phyloP scores from a whole-genome alignment of 2,888 invertebrate species.

The Cantharis lateralis region DNA sequence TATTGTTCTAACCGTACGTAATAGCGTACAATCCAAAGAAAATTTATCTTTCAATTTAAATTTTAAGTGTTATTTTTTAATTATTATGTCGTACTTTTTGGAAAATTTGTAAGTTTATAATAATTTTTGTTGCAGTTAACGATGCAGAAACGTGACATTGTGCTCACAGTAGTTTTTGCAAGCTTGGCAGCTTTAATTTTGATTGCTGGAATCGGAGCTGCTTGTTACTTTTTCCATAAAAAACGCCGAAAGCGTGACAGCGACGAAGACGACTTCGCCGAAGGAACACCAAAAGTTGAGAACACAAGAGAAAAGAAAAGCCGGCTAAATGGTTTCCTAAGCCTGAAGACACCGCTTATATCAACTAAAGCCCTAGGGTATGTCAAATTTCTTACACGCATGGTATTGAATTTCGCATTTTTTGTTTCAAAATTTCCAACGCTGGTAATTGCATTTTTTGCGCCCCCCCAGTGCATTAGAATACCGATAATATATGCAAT shows the following conservation, averaged over 20 bases:
- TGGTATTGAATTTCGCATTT: neutral
- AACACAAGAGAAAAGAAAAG: conserved; percentile 59
- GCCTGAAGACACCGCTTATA: conserved; percentile 73
- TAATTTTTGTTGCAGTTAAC: conserved; percentile 57
- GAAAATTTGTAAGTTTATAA: neutral
- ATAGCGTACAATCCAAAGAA: neutral
- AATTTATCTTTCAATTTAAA: neutral
- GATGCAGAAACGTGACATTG: conserved; percentile 73
- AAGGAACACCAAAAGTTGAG: conserved; percentile 43
- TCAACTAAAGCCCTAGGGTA: conserved; percentile 76
- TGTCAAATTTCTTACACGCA: conserved; percentile 53
- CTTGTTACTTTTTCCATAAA: conserved; percentile 61
- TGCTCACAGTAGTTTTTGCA: conserved; percentile 67
- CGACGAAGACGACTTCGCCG: conserved; percentile 62
- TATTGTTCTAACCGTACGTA: neutral
- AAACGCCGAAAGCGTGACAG: conserved; percentile 63
- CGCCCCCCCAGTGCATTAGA: no score
- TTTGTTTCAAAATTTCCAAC: neutral
- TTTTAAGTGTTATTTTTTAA: neutral
- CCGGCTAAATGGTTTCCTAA: conserved; percentile 69
- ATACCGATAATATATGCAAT: no score
- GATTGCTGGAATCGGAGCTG: conserved; percentile 62
- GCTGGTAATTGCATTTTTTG: neutral
- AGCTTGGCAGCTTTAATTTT: conserved; percentile 65
- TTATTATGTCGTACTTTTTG: neutral